These are phyloP conservation scores for Macquaria australasica DNA, from an alignment of 2,113 vertebrate species.

Conservation along the genomic window DNA sequence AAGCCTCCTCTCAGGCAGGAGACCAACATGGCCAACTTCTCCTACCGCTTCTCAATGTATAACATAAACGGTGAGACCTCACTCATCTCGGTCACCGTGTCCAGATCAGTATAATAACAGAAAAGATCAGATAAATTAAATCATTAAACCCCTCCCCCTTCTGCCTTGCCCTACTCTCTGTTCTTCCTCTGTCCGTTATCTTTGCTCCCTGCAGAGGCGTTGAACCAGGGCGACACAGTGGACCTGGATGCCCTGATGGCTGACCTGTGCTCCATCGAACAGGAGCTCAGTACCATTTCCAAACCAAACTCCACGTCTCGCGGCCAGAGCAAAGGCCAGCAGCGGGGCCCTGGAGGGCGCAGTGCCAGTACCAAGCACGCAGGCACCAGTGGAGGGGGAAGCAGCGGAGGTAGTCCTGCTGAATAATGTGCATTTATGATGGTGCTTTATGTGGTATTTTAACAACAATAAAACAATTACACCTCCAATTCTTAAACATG, in stretches of 20 bases:
- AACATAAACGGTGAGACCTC: slow-evolving; percentile 94
- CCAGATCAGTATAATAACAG: neutral
- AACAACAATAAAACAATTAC: neutral
- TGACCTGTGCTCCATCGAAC: slow-evolving; percentile 97
- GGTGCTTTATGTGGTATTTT: neutral
- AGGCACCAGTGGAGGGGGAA: slow-evolving; percentile 81
- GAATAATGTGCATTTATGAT: neutral
- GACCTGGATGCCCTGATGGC: slow-evolving; percentile 99
- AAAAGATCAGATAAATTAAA: neutral
- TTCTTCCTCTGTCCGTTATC: neutral
- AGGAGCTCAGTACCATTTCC: slow-evolving; percentile 95
- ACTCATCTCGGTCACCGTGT: neutral
- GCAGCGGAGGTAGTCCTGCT: slow-evolving; percentile 82
- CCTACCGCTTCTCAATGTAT: slow-evolving; percentile 99
- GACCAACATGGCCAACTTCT: slow-evolving; percentile 99
- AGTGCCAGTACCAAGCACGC: slow-evolving; percentile 84
- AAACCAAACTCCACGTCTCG: slow-evolving; percentile 87
- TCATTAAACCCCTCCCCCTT: neutral
- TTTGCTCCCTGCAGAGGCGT: slow-evolving; percentile 88
- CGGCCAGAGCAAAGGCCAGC: slow-evolving; percentile 85
- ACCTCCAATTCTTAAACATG: neutral
- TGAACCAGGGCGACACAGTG: slow-evolving; percentile 96
- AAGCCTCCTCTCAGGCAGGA: slow-evolving; percentile 96
- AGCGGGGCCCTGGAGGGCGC: slow-evolving; percentile 85
- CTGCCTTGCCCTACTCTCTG: neutral